Conservation (phyloP, 2,113 vertebrate species). For the Rhagologus leucostigma region DNA sequence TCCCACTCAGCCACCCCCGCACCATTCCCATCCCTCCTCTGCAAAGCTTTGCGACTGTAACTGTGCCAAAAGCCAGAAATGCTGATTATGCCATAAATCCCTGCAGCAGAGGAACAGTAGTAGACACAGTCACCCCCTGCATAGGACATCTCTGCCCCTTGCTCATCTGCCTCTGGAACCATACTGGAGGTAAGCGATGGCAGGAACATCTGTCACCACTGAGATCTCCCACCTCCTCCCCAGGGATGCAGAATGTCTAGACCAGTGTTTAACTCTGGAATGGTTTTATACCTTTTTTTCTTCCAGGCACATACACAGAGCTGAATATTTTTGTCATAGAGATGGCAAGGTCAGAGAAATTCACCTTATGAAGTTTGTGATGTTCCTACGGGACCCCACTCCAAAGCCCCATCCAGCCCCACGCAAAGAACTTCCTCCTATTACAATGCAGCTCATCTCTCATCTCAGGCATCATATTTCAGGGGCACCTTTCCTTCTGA, state of each 20-base stretch:
- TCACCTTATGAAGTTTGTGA: background rate
- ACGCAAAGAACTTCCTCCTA: background rate
- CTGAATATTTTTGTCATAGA: conserved; percentile 17
- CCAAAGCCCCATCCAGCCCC: background rate
- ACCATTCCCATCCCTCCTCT: background rate
- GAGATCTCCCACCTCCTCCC: background rate
- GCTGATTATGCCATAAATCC: background rate
- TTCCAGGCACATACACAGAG: background rate
- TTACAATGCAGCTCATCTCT: conserved; percentile 5
- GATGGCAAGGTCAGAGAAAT: conserved; percentile 16
- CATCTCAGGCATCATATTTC: background rate
- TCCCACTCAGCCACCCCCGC: background rate
- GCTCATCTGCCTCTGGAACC: background rate
- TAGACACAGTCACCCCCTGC: background rate
- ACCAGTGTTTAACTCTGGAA: background rate
- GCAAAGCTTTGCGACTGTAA: background rate
- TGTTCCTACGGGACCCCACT: background rate
- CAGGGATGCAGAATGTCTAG: background rate
- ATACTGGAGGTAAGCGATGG: accelerated
- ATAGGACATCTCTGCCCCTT: background rate
- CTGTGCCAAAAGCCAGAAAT: background rate
- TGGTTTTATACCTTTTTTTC: background rate
- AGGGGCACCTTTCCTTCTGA: background rate
- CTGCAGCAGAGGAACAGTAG: background rate
- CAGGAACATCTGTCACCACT: background rate